phyloP scores from a whole-genome alignment of 2,113 vertebrate species.

The Odobenus rosmarus region DNA sequence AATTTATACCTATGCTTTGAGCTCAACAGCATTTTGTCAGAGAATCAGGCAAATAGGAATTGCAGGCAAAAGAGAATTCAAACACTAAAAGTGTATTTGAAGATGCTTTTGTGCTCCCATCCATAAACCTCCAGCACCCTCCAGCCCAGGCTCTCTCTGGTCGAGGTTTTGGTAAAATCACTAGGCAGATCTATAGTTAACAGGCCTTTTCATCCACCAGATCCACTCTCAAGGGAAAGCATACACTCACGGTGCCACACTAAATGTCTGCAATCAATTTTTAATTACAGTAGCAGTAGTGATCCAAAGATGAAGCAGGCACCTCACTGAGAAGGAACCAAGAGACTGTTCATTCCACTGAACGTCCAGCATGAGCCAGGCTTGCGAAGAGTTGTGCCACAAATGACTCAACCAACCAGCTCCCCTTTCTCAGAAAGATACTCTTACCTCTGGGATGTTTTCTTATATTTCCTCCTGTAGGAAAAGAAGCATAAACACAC shows the following conservation, averaged over 20 bases:
- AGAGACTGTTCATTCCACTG: constrained; percentile 60
- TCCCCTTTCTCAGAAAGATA: constrained; percentile 67
- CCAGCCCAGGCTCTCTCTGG: neutral
- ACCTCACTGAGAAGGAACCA: constrained; percentile 54
- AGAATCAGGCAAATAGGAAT: neutral
- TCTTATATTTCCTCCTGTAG: constrained; percentile 99
- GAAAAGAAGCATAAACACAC: constrained; percentile 86
- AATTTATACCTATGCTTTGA: neutral
- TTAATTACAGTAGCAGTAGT: constrained; percentile 53
- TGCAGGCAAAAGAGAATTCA: constrained; percentile 37
- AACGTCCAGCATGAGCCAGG: neutral
- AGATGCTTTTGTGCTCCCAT: neutral
- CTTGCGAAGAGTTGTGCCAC: neutral
- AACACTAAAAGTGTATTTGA: neutral
- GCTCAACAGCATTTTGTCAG: neutral
- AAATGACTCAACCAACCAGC: neutral
- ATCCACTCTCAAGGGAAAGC: constrained; percentile 49
- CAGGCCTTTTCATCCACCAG: constrained; percentile 25
- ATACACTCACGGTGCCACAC: neutral
- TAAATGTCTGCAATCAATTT: constrained; percentile 18
- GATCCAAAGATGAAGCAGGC: constrained; percentile 39
- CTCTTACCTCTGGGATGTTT: constrained; percentile 99
- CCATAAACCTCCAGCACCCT: neutral
- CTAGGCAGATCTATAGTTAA: neutral
- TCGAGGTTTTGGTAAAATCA: constrained; percentile 35